Evolutionary conservation across 2,888 invertebrate genomes (phyloP).

Genomic region (Sarcophaga variegata): DNA sequence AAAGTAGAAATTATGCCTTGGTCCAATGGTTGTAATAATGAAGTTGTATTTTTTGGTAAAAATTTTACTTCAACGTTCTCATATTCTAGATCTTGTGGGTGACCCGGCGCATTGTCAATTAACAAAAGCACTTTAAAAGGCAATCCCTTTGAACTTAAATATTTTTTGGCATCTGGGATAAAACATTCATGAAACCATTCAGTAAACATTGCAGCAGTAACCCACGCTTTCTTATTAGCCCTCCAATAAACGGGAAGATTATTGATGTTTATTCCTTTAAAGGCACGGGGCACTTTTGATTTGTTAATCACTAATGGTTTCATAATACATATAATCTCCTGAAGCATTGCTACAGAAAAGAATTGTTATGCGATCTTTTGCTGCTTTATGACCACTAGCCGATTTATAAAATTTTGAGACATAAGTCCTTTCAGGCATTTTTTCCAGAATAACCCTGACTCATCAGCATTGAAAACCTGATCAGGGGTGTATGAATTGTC

Average conservation of each 20-base stretch:
- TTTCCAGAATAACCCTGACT: slow-evolving; percentile 74
- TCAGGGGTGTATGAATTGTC: slow-evolving; percentile 71
- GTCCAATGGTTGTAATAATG: neutral
- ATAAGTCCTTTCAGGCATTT: slow-evolving; percentile 75
- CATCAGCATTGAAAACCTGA: slow-evolving; percentile 74
- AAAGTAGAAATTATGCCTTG: neutral
- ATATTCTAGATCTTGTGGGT: slow-evolving; percentile 56
- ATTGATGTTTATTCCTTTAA: slow-evolving; percentile 65
- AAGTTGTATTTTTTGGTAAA: neutral
- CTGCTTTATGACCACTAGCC: slow-evolving; percentile 67
- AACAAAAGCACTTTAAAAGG: slow-evolving; percentile 64
- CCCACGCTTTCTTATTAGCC: neutral
- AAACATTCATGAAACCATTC: slow-evolving; percentile 60
- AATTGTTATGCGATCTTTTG: slow-evolving; percentile 74
- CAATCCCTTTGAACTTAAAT: slow-evolving; percentile 61
- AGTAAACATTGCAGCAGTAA: neutral
- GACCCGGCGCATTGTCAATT: slow-evolving; percentile 37
- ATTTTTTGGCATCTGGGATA: slow-evolving; percentile 61
- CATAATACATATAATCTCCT: slow-evolving; percentile 47
- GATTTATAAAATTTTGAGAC: slow-evolving; percentile 73
- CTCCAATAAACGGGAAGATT: neutral
- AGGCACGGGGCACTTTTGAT: slow-evolving; percentile 71
- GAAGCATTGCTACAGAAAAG: slow-evolving; percentile 72
- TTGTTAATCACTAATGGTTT: slow-evolving; percentile 73
- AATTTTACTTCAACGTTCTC: neutral